These are phyloP conservation scores for Proterorhinus semilunaris DNA, from an alignment of 2,113 vertebrate species.

Conservation along the genomic window DNA sequence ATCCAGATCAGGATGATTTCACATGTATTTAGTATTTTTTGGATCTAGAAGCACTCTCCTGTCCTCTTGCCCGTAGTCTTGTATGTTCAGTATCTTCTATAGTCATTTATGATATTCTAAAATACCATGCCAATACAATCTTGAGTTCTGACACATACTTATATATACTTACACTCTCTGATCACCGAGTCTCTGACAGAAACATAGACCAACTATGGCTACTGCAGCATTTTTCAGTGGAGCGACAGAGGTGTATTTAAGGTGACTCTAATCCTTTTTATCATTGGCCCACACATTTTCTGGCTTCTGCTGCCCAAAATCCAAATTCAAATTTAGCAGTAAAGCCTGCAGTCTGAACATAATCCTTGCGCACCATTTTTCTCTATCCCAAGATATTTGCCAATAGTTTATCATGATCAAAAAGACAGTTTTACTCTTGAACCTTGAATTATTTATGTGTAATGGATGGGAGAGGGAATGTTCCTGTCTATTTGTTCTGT, in stretches of 20 bases:
- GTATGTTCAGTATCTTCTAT: no score
- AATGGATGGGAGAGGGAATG: no score
- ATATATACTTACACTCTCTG: no score
- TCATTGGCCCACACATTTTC: constrained; percentile 5
- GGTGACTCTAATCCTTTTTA: constrained; percentile 11
- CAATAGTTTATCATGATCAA: neutral
- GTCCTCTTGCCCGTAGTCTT: no score
- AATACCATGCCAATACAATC: no score
- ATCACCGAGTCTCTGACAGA: neutral
- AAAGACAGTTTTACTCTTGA: neutral
- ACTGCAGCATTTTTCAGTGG: neutral
- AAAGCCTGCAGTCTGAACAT: neutral
- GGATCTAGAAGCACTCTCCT: no score
- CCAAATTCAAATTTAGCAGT: constrained; percentile 1
- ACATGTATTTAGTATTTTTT: no score
- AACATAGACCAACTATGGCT: neutral
- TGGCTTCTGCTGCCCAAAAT: neutral
- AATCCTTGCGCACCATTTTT: neutral
- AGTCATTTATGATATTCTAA: no score
- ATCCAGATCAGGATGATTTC: no score
- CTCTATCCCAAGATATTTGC: neutral
- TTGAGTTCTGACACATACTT: no score
- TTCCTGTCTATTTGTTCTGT: no score
- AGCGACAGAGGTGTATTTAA: constrained; percentile 5
- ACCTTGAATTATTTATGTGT: neutral